phyloP scores from a whole-genome alignment of 2,113 vertebrate genomes.

The Cacatua alba region DNA sequence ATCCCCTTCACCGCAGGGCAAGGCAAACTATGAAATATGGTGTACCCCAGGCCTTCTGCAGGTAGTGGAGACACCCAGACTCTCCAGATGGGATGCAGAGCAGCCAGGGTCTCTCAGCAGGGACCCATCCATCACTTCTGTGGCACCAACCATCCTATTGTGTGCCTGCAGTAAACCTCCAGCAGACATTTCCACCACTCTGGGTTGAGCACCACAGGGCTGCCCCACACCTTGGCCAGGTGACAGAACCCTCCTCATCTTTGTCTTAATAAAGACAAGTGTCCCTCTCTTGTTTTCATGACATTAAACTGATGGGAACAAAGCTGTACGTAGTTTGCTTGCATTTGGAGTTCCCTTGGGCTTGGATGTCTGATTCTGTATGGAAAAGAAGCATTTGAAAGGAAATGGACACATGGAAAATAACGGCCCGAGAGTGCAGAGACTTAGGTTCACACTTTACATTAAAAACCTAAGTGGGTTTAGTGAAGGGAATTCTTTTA shows the following conservation, averaged over 20 bases:
- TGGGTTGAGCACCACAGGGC: not conserved
- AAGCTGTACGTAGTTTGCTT: not conserved
- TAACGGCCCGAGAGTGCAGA: not conserved
- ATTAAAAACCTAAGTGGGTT: not conserved
- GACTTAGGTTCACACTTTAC: not conserved
- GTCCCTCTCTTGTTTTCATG: not conserved
- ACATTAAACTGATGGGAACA: not conserved
- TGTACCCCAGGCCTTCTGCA: fast-evolving
- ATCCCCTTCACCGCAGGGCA: fast-evolving
- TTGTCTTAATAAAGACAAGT: not conserved
- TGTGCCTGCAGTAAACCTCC: not conserved
- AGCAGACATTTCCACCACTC: not conserved
- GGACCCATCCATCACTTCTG: not conserved
- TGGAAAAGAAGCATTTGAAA: not conserved
- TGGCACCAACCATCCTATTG: not conserved
- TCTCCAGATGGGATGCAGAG: fast-evolving
- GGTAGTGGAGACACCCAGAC: not conserved
- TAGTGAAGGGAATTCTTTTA: not conserved
- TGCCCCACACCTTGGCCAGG: not conserved
- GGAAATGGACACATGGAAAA: not conserved
- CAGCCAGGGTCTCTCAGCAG: not conserved
- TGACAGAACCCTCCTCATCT: not conserved
- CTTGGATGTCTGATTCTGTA: not conserved
- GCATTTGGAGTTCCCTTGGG: not conserved
- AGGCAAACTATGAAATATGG: not conserved